These are phyloP conservation scores for Coptodon rendalli DNA, from an alignment of 2,113 vertebrate species.

Conservation along the genomic window DNA sequence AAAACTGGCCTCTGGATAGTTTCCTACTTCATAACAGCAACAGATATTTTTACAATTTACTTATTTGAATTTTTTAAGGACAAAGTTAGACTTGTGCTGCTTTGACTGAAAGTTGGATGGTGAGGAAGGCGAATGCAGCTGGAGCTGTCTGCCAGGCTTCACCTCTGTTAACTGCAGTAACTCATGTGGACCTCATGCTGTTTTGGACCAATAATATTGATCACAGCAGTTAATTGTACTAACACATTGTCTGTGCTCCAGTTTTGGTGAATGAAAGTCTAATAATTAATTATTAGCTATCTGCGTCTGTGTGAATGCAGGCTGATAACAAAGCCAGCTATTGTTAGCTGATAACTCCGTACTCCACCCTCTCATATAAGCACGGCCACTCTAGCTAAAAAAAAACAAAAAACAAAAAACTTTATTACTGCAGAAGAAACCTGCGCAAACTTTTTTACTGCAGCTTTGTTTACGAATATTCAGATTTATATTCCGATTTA, in stretches of 20 bases:
- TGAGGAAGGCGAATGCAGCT: neutral
- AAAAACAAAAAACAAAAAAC: too few relatives aligned
- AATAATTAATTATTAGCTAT: neutral
- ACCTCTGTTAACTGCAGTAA: neutral
- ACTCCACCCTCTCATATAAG: neutral
- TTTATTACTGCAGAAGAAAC: fast-evolving
- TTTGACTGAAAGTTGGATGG: neutral
- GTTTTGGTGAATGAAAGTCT: neutral
- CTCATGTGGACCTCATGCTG: neutral
- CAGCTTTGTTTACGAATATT: neutral
- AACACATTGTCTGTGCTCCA: neutral
- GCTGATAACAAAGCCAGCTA: neutral
- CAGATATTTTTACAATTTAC: neutral
- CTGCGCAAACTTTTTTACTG: neutral
- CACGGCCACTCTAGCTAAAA: neutral
- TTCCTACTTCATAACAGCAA: neutral
- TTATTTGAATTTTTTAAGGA: neutral
- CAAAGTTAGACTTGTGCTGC: neutral
- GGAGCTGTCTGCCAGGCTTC: neutral
- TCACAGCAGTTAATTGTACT: neutral
- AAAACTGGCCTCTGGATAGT: fast-evolving
- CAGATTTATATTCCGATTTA: neutral
- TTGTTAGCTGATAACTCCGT: neutral
- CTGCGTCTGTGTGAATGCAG: neutral
- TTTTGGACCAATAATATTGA: neutral